A percentile compares a stretch with the other conserved stretches of the same genome.
phyloP scores from a whole-genome alignment of 2,113 vertebrate genomes.

The Sisor rabdophorus region DNA sequence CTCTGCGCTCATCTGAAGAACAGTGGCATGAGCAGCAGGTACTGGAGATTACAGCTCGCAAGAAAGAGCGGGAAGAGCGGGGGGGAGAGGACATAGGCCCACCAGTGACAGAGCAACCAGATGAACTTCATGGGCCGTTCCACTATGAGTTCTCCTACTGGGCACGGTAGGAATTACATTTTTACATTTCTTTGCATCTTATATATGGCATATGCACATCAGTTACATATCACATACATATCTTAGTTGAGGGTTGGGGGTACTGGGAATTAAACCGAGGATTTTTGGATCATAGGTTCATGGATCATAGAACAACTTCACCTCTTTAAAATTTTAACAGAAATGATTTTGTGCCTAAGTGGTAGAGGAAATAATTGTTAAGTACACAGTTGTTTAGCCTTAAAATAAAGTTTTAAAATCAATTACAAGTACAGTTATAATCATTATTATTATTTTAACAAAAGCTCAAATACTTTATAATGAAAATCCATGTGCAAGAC shows the following conservation, averaged over 20 bases:
- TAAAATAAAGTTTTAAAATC: background rate
- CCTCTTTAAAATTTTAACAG: too few relatives aligned
- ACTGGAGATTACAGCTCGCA: constrained; percentile 82
- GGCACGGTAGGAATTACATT: constrained; percentile 82
- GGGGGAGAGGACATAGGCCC: constrained; percentile 68
- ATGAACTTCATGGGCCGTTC: constrained; percentile 86
- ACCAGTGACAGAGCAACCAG: constrained; percentile 83
- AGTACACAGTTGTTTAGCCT: background rate
- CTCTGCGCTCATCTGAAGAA: constrained; percentile 84
- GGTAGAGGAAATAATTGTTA: background rate
- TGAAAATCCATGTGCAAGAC: too few relatives aligned
- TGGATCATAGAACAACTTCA: too few relatives aligned
- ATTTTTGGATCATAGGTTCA: too few relatives aligned
- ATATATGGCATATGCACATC: too few relatives aligned
- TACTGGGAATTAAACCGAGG: too few relatives aligned
- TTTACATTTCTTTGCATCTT: too few relatives aligned
- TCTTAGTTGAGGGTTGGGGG: too few relatives aligned
- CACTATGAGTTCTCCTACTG: constrained; percentile 95
- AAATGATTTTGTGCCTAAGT: background rate
- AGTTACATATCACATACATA: too few relatives aligned
- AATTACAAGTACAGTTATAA: too few relatives aligned
- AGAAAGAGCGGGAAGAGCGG: constrained; percentile 80
- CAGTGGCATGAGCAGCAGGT: constrained; percentile 87
- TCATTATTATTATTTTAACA: too few relatives aligned
- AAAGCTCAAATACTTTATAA: too few relatives aligned